Conservation (phyloP, 2,888 invertebrate genomes). For the Drosophila acutilabella region DNA sequence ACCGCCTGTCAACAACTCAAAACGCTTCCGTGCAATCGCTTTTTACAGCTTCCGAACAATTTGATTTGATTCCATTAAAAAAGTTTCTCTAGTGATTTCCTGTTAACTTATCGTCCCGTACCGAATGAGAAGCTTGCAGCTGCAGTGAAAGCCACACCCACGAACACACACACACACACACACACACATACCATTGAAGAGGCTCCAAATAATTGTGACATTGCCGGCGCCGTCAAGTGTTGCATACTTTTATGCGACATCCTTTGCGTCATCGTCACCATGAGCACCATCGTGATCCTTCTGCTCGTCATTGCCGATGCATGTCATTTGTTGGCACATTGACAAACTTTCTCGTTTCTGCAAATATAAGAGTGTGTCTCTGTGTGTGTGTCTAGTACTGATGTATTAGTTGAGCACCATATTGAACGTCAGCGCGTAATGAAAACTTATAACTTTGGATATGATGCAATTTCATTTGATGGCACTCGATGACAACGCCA, state of each 20-base stretch:
- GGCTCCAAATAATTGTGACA: constrained; percentile 78
- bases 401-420: constrained; percentile 68
- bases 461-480: constrained; percentile 79
- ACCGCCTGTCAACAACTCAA: constrained; percentile 77
- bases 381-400: constrained; percentile 37
- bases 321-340: constrained; percentile 75
- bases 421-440: constrained; percentile 72
- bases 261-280: constrained; percentile 35
- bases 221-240: constrained; percentile 69
- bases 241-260: constrained; percentile 67
- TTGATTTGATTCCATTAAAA: constrained; percentile 81
- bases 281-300: constrained; percentile 17
- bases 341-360: constrained; percentile 62
- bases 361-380: constrained; percentile 12
- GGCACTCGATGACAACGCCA: constrained; percentile 69
- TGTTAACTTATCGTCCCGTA: constrained; percentile 21
- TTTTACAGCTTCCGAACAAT: constrained; percentile 82
- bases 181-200: not conserved
- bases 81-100: constrained; percentile 81
- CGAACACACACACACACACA: not conserved
- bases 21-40: constrained; percentile 82
- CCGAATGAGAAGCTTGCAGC: constrained; percentile 53
- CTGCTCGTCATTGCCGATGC: constrained; percentile 55
- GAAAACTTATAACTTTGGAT: constrained; percentile 79
- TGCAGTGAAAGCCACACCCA: constrained; percentile 40